phyloP scores from a whole-genome alignment of 2,797 vertebrate species.

The Sebastes cheni region DNA sequence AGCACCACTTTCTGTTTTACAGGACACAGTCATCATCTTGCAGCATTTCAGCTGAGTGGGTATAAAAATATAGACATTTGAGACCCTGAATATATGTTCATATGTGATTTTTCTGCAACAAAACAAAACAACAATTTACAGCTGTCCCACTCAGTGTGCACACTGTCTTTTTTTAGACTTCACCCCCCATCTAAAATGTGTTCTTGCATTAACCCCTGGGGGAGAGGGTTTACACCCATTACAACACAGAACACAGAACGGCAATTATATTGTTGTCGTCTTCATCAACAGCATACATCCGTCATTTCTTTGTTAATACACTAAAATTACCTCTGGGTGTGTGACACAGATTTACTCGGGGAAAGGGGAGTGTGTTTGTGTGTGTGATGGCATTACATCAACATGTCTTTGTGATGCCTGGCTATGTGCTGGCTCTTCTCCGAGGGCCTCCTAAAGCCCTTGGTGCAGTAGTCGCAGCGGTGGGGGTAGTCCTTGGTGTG shows the following conservation, averaged over 20 bases:
- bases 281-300: slow-evolving; percentile 62
- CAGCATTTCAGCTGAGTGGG: slow-evolving; percentile 81
- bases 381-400: slow-evolving; percentile 73
- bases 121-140: slow-evolving; percentile 76
- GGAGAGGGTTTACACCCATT: slow-evolving; percentile 62
- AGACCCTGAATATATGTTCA: slow-evolving; percentile 84
- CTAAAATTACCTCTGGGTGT: slow-evolving; percentile 73
- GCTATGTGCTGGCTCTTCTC: slow-evolving; percentile 99
- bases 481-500: slow-evolving; percentile 99
- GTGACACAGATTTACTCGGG: slow-evolving; percentile 71
- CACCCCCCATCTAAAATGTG: slow-evolving; percentile 62
- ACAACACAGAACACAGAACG: slow-evolving; percentile 82
- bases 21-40: slow-evolving; percentile 76
- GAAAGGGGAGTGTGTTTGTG: slow-evolving; percentile 63
- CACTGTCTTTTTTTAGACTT: slow-evolving; percentile 50
- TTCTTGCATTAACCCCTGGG: slow-evolving; percentile 59
- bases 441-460: slow-evolving; percentile 94
- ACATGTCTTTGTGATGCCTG: slow-evolving; percentile 96
- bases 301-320: slow-evolving; percentile 71
- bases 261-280: slow-evolving; percentile 73
- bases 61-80: slow-evolving; percentile 87
- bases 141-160: slow-evolving; percentile 70
- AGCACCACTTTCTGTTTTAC: slow-evolving; percentile 73
- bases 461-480: slow-evolving; percentile 97
- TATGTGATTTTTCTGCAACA: slow-evolving; percentile 76